phyloP scores from a whole-genome alignment of 1,140 invertebrate genomes.

The Brachionus plicatilis region DNA sequence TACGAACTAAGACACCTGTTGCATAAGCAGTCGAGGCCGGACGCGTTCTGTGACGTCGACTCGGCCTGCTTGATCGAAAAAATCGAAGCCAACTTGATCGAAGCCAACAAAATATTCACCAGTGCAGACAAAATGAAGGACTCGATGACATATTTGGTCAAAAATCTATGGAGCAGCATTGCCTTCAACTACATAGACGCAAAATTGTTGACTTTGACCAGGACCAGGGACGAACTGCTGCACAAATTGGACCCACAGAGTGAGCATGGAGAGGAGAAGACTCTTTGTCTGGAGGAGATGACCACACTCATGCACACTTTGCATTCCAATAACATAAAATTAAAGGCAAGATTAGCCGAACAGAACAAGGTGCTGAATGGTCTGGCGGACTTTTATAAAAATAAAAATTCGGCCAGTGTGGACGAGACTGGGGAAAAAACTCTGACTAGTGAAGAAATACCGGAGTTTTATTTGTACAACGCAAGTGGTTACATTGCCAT shows the following conservation, averaged over 20 bases:
- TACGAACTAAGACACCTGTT: background rate
- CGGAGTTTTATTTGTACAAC: background rate
- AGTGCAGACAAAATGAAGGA: background rate
- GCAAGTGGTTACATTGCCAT: background rate
- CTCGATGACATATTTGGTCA: conserved; percentile 9
- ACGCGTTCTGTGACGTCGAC: background rate
- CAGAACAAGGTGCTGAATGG: background rate
- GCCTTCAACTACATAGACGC: background rate
- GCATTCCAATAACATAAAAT: background rate
- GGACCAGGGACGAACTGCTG: background rate
- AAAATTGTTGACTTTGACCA: background rate
- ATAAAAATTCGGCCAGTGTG: background rate
- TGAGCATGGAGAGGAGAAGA: background rate
- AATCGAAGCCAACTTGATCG: background rate
- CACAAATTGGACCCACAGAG: background rate
- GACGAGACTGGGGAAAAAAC: background rate
- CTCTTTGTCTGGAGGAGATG: background rate
- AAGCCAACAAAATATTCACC: background rate
- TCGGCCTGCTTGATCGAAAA: background rate
- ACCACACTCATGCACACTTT: background rate
- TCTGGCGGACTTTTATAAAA: background rate
- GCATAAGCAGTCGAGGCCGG: background rate
- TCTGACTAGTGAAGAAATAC: background rate
- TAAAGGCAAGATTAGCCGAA: background rate
- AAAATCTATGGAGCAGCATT: conserved; percentile 28